phyloP scores from a whole-genome alignment of 1,140 invertebrate genomes.

The Tetraneura akinire region DNA sequence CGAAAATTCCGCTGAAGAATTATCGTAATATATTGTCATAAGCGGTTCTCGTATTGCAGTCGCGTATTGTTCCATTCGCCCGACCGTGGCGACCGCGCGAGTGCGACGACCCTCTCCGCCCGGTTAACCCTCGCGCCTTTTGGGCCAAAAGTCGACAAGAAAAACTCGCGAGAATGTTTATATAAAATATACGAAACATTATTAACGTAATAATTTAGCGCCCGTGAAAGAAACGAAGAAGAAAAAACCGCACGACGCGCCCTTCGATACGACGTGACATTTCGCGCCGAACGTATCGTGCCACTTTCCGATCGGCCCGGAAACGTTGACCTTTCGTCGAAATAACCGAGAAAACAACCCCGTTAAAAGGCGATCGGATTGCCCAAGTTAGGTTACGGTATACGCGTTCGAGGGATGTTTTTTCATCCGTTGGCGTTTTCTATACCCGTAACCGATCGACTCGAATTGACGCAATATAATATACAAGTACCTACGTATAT shows the following conservation, averaged over 20 bases:
- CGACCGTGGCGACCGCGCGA: conserved; percentile 15
- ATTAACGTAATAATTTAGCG: neutral
- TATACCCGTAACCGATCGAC: too few relatives aligned
- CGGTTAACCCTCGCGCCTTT: neutral
- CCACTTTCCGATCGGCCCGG: conserved; percentile 25
- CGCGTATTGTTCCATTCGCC: conserved; percentile 9
- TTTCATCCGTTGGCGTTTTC: too few relatives aligned
- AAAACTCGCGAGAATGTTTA: neutral
- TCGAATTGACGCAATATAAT: too few relatives aligned
- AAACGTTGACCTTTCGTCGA: conserved; percentile 7
- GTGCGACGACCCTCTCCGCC: neutral
- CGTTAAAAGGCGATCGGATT: neutral
- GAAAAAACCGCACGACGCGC: neutral
- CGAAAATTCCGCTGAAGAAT: too few relatives aligned
- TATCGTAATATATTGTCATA: too few relatives aligned
- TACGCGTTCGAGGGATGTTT: too few relatives aligned
- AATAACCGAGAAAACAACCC: neutral
- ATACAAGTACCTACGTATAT: too few relatives aligned
- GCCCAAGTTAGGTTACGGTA: neutral
- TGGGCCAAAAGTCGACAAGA: neutral
- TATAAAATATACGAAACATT: neutral
- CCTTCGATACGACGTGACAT: conserved; percentile 13
- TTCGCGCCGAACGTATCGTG: neutral
- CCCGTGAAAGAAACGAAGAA: neutral
- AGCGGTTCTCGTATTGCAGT: conserved; percentile 14